Base-by-base conservation (phyloP, 2,888 invertebrate genomes). In the Boloria euphrosyne region DNA sequence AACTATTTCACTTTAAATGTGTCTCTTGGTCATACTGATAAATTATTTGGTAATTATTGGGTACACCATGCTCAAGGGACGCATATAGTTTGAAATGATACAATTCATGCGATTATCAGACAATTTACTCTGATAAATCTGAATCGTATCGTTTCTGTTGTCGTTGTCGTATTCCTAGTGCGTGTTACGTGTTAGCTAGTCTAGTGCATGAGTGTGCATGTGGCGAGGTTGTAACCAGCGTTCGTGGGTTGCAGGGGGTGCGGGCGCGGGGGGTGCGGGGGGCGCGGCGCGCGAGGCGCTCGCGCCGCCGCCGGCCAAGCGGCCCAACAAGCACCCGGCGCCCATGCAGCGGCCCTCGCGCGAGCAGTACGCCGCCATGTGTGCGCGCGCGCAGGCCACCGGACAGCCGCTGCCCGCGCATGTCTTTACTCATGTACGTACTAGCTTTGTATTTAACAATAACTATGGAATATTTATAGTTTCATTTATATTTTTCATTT, bases 321-420 rank as follows among this genome's bases (percentile, higher is more conserved):
- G 97, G 75, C 95, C 96, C 77, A 95, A 94, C 88, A 96, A 95
- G 92, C 96, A 95, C 90, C 94, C 95, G 62, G 94, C 94, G 92
- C 94, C 94, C 76, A 94, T 95, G 84, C 94, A 94, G 90, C 93
- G 95, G 80, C 94, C 94, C 72, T 94, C 94, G 80, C 93, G 94
- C 77, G 95, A 95, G 83, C 95, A 95, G 86, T 95, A 94, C 91
- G 95, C 95, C 74, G 94, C 95, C 75, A 94, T 95, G 94, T 94
- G 95, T 78, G 95, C 94, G 75, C 93, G 93, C 80, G 93, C 93
- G 71, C 93, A 93, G 82, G 94, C 94, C 81, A 94, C 95, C 67
- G 94, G 94, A 0, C 94, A 95, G 83, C 93, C 95, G 75, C 89
- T 95, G 82, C 95, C 95, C 70, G 93, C 95, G 77, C 95, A 95